Base-by-base conservation (phyloP, 2,797 vertebrate species). In the Paguma larvata region DNA sequence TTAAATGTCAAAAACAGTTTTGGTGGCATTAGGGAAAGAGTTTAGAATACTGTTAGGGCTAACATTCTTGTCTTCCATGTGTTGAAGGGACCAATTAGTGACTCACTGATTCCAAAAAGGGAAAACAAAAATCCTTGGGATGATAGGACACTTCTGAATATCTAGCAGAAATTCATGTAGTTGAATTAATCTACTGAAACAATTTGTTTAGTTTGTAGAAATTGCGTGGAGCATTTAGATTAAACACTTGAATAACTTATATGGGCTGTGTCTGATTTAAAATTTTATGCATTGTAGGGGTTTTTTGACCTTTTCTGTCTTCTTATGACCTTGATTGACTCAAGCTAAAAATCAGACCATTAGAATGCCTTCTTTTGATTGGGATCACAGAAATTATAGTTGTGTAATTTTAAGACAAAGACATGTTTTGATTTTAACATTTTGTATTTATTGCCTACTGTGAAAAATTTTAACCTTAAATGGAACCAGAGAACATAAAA, bases 171-270 rank as follows among this genome's bases (percentile, higher is more conserved):
- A 94, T 78, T 96, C 30, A 63, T 41, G 2, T 41, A n/a, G 7
- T 73, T 90, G 21, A 82, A 78, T 83, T 86, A 83, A 84, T 51
- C 30, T 90, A 38, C 48, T 68, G 38, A 73, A 89, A 5, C 2
- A 82, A 10, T 91, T 87, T 92, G 34, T 75, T 94, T 93, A 91
- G 1, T 95, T 95, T 79, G 9, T 38, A 91, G 4, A 87, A 79
- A 83, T 5, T 30, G 6, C 25, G 48, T 86, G 25, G 6, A 79
- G 7, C 70, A 83, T 68, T 90, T 30, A 44, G 41, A 83, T 78
- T 89, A 89, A 96, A 87, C 34, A n/a, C n/a, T 75, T 75, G 30
- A 89, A 73, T 83, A 51, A 87, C 25, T 84, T 87, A 53, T 27
- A 32, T 63, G 14, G 13, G 23, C n/a, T 94, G 27, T 70, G 4